Base-by-base conservation (phyloP, 2,888 invertebrate species). In the Arge pagana region DNA sequence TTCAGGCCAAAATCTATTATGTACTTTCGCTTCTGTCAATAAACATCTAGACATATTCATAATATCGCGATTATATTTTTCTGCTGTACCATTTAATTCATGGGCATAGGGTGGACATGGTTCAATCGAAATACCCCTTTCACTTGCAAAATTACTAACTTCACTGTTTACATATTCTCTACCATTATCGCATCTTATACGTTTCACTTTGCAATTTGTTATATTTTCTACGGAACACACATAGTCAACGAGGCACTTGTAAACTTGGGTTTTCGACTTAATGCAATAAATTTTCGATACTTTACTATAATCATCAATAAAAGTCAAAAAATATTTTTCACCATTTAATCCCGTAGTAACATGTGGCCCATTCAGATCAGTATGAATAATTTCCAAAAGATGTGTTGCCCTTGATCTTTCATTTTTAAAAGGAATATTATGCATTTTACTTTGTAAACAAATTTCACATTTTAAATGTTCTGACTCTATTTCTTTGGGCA, bases 221-320 rank as follows among this genome's bases (percentile, higher is more conserved):
- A 41, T 5, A 21, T 56, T 53, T 48, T 55, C 48, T 6, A 45
- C 21, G 50, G 35, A 21, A 42, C 50, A 50, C 1, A 45, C 16
- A 31, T 56, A 54, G 4, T 48, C 43, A 37, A 43, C 42, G 39
- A 56, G 37, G 30, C 56, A 55, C 40, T 57, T 33, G 24, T 48
- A 37, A 3, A 58, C 58, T 18, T 57, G 48, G 7, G 26, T 39
- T 55, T 63, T 61, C 3, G 52, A 28, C 54, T 60, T 57, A 15
- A 61, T 60, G n/a, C 48, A 31, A 36, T 54, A 59, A 1, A 60
- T 39, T 50, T 21, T 41, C 6, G 53, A 53, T 16, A 48, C 10
- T 48, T 60, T 58, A 50, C 56, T 59, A 43, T 57, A 62, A 55
- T 62, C 53, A 50, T 60, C 58, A 10, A 58, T 54, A 19, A 59